phyloP scores from a whole-genome alignment of 1,140 invertebrate species.

The Himalopsyche phryganea region DNA sequence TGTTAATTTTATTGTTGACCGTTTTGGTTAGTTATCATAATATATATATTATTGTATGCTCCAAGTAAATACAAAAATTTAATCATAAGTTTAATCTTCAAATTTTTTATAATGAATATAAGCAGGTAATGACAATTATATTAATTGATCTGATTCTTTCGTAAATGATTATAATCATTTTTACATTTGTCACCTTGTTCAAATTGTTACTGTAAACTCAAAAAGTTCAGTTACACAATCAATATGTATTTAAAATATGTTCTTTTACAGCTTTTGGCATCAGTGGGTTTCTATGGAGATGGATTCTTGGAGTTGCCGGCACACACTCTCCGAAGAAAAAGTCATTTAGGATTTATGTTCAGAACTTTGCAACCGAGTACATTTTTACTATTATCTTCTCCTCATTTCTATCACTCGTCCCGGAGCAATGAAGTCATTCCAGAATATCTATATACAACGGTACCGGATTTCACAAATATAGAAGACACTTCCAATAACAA shows the following conservation, averaged over 20 bases:
- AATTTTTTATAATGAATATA: no score
- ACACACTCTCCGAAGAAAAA: conserved; percentile 62
- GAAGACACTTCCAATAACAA: conserved; percentile 41
- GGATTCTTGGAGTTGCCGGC: conserved; percentile 75
- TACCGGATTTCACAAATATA: conserved; percentile 23
- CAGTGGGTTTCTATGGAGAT: conserved; percentile 72
- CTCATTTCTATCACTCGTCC: conserved; percentile 50
- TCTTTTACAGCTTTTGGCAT: conserved; percentile 53
- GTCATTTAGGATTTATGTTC: conserved; percentile 73
- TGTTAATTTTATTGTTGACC: neutral
- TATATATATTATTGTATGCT: neutral
- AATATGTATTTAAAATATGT: conserved; percentile 1
- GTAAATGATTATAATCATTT: no score
- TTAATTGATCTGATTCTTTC: no score
- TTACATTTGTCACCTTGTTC: no score
- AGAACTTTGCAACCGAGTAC: conserved; percentile 67
- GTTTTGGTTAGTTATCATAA: neutral
- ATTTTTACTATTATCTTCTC: conserved; percentile 70
- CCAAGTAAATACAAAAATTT: neutral
- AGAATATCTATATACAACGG: conserved; percentile 33
- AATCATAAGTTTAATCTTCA: neutral
- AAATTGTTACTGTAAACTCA: no score
- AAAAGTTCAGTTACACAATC: no score
- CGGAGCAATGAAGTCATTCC: conserved; percentile 46
- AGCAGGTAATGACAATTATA: no score